Evolutionary conservation across 2,797 vertebrate genomes (phyloP).

Genomic region (Propithecus deckenii): DNA sequence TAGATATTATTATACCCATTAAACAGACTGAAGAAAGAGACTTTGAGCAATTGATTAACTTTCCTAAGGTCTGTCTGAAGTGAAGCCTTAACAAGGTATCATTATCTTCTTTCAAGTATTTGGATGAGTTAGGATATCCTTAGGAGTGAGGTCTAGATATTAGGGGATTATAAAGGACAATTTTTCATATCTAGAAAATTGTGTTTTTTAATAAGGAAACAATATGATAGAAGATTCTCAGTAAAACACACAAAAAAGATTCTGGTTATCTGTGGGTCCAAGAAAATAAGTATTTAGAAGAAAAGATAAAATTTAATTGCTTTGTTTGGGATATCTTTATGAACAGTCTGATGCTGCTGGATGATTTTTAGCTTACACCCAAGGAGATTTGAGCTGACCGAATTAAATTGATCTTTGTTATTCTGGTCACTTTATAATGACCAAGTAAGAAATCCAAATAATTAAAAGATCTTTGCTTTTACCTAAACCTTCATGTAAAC

Average conservation of each 20-base stretch:
- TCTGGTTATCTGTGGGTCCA: not conserved
- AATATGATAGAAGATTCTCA: not conserved
- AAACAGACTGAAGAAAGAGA: not conserved
- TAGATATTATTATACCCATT: not conserved
- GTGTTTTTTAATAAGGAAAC: not conserved
- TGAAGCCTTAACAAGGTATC: not conserved
- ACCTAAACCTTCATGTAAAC: not conserved
- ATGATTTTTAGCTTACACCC: not conserved
- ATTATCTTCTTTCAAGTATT: not conserved
- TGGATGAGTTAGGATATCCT: not conserved
- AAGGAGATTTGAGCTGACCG: not conserved
- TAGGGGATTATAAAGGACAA: not conserved
- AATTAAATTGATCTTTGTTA: slow-evolving; percentile 3
- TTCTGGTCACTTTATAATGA: slow-evolving; percentile 24
- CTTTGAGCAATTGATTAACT: not conserved
- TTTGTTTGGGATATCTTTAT: slow-evolving; percentile 20
- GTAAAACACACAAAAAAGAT: not conserved
- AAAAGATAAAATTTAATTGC: not conserved
- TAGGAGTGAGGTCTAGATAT: not conserved
- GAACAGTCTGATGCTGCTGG: not conserved
- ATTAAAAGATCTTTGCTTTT: slow-evolving; percentile 36
- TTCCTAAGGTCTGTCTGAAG: not conserved
- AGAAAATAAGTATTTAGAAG: not conserved
- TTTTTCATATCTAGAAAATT: not conserved
- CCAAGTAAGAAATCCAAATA: not conserved